Conservation (phyloP, 2,797 vertebrate species). For the Kryptolebias ocellatus region DNA sequence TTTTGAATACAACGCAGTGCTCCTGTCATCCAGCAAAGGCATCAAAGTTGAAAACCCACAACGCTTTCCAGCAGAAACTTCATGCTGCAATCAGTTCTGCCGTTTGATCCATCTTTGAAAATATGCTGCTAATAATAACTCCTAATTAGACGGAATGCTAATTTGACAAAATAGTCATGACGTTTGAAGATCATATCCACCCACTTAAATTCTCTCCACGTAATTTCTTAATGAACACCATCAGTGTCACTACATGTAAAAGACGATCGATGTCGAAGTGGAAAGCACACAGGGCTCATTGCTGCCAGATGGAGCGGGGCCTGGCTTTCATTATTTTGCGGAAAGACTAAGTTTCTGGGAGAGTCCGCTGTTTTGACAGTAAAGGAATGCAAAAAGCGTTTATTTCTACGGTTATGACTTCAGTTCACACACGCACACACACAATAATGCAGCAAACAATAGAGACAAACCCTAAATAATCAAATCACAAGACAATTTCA, state of each 20-base stretch:
- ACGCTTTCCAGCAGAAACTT: slow-evolving; percentile 24
- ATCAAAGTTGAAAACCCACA: neutral
- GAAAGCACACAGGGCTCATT: slow-evolving; percentile 21
- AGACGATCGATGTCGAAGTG: slow-evolving; percentile 7
- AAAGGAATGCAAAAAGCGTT: slow-evolving; percentile 75
- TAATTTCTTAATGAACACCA: slow-evolving; percentile 34
- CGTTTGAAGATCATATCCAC: slow-evolving; percentile 34
- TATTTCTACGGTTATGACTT: slow-evolving; percentile 62
- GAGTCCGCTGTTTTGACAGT: slow-evolving; percentile 71
- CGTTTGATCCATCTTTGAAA: slow-evolving; percentile 18
- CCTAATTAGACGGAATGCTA: slow-evolving; percentile 2
- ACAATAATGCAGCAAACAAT: slow-evolving; percentile 60
- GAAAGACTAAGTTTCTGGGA: slow-evolving; percentile 65
- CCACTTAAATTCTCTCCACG: slow-evolving; percentile 7
- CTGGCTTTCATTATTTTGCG: slow-evolving; percentile 73
- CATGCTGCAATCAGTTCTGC: slow-evolving; percentile 36
- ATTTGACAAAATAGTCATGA: slow-evolving; percentile 30
- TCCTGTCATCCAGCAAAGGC: too few relatives aligned
- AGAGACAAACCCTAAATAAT: slow-evolving; percentile 25
- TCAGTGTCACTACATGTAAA: slow-evolving; percentile 34
- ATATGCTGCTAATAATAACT: slow-evolving; percentile 34
- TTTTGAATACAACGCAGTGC: too few relatives aligned
- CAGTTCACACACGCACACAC: slow-evolving; percentile 47
- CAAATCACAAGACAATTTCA: slow-evolving; percentile 27
- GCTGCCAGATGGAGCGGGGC: slow-evolving; percentile 43